phyloP scores from a whole-genome alignment of 2,797 vertebrate genomes.

The Cossypha dichroa region DNA sequence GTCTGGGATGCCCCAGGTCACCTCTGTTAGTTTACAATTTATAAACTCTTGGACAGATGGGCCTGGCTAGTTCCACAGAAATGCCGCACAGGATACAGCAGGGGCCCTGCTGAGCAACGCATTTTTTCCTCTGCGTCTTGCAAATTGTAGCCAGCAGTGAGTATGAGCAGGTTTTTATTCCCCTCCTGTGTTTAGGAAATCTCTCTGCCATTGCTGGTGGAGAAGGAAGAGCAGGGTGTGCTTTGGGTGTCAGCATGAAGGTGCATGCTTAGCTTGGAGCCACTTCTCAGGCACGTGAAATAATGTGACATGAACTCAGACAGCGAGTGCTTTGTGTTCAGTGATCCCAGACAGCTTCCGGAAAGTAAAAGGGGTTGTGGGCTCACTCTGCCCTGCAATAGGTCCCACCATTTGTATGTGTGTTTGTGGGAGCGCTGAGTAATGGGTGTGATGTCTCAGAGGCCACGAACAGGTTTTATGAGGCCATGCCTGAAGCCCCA shows the following conservation, averaged over 20 bases:
- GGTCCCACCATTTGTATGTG: neutral
- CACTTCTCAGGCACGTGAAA: neutral
- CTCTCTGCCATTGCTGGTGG: neutral
- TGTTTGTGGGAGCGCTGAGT: neutral
- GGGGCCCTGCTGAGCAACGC: slow-evolving; percentile 38
- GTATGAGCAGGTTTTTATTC: neutral
- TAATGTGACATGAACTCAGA: neutral
- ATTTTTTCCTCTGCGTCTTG: slow-evolving; percentile 8
- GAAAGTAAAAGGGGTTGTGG: neutral
- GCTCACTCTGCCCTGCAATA: neutral
- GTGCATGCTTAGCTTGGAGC: neutral
- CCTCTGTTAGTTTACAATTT: neutral
- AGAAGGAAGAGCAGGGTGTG: neutral
- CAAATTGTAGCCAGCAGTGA: neutral
- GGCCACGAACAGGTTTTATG: neutral
- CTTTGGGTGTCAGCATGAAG: neutral
- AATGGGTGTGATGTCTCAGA: neutral
- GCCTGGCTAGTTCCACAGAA: slow-evolving; percentile 19
- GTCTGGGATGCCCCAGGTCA: slow-evolving; percentile 9
- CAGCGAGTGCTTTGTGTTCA: accelerated
- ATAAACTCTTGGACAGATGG: slow-evolving; percentile 2
- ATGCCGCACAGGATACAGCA: slow-evolving; percentile 15
- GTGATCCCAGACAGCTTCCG: neutral
- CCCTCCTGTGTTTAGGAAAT: neutral
- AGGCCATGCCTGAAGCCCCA: neutral